Percentiles rank a stretch among this genome's conserved stretches.
Evolutionary conservation across 2,797 vertebrate genomes (phyloP).

Genomic region (Potorous gilbertii): DNA sequence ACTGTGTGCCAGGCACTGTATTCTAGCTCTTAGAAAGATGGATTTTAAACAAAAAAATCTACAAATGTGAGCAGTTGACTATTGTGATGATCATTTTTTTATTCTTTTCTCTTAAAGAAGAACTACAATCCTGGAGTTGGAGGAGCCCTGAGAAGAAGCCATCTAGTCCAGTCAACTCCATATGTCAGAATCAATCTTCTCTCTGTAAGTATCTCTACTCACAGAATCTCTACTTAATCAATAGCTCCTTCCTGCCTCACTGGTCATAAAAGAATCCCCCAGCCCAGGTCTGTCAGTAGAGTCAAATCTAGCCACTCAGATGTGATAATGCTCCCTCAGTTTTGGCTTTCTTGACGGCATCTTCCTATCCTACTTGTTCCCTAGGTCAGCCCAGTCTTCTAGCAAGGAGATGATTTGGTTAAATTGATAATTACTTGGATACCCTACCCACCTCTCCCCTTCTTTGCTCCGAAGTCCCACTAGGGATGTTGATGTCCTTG

Average conservation of each 20-base stretch:
- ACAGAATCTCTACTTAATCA: background rate
- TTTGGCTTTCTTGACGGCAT: background rate
- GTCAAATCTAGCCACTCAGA: background rate
- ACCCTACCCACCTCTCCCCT: background rate
- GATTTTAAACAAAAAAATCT: background rate
- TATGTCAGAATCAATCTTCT: background rate
- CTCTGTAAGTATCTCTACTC: background rate
- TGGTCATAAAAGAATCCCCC: background rate
- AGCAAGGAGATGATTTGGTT: background rate
- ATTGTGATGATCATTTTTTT: background rate
- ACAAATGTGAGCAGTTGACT: background rate
- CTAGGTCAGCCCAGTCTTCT: background rate
- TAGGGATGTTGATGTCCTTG: background rate
- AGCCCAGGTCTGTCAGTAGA: background rate
- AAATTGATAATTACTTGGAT: background rate
- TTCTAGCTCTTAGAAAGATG: background rate
- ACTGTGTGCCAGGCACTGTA: background rate
- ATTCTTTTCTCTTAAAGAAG: background rate
- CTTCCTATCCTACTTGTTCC: background rate
- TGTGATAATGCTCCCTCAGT: background rate
- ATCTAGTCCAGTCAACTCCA: background rate
- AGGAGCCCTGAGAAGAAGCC: background rate
- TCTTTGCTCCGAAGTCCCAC: background rate
- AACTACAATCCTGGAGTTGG: background rate
- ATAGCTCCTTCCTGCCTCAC: background rate